Base-by-base conservation (phyloP, 2,797 vertebrate genomes). In the Acridotheres tristis region DNA sequence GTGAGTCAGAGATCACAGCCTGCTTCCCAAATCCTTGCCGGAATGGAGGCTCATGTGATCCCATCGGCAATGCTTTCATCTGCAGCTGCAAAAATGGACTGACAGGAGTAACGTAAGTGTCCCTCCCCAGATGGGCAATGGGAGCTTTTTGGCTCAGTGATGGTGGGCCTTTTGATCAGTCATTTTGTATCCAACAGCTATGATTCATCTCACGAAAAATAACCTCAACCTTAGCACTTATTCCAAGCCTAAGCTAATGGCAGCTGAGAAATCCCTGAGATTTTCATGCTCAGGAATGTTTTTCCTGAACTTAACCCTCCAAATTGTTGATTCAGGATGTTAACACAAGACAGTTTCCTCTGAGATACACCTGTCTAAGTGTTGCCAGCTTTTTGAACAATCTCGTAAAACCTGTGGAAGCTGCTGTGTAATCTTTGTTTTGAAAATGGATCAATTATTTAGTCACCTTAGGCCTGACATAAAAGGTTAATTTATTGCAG, bases 21-120 rank as follows among this genome's bases (percentile, higher is more conserved):
- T 99, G 99, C 93, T 98, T 99, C 89, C 99, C 99, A 54, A 99
- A 99, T 95, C 99, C 99, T 3, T 99, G 99, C 96, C 98, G 98
- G 81, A 99, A 99, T 0, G 97, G 98, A 43, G 99, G 99, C 3
- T 98, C 98, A 1, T 99, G 99, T 19, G 99, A 99, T 90, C 98
- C 99, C 32, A 98, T 99, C 3, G 99, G 99, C 72, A 99, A 98
- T 25, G 98, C 99, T 20, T 99, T 99, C 97, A 97, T 99, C 96
- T 99, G 99, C 97, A 99, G 96, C 97, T 99, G 99, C 97, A 98
- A 98, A 97, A 98, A 98, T 40, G 99, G 99, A 72, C 98, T 99
- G 97, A 99, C 98, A 3, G 99, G 99, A 69, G 97, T 99, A 77
- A 99, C 97, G 99, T 99, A 97, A 99, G 99, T 99, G 75, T 72